Evolutionary conservation across 2,888 invertebrate genomes (phyloP), one percentile per base, ranked within the genome.

Genomic region (Eristalinus aeneus): DNA sequence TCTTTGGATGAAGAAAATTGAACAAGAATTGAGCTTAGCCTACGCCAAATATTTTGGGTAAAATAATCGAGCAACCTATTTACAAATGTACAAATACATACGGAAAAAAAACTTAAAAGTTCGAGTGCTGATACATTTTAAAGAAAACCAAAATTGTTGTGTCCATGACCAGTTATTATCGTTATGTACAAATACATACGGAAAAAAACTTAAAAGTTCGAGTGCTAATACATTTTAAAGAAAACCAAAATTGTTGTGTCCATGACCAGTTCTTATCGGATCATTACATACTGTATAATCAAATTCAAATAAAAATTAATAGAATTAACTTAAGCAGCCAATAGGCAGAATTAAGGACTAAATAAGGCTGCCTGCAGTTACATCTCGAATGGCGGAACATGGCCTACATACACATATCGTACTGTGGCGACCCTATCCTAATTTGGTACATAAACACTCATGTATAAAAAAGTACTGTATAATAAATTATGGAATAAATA

Each of bases 341-440:
- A 36, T 12, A 74, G 56, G 23, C 31, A 10, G 46, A 64, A 73
- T 73, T 64, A 73, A 10, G 64, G 61, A 68, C 54, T 63, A 68
- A 79, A 79, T 63, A 20, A 68, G 80, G 58, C 64, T 80, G 56
- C 68, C 74, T 64, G 27, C 63, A 64, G 46, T 58, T 80, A 56
- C 6, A 68, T 46, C 34, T 31, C 27, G 39, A 68, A 64, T 65
- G 5, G 27, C 5, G 27, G 2, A 3, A 74, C 46, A 65, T 20
- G 65, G 34, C n/a, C n/a, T 46, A 46, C 12, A 12, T 39, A 1
- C 6, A 8, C 8, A 12, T 56, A 56, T 56, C 23, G 23, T 5
- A 22, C 9, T n/a, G 1, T 22, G 0, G 20, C 54, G 11, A 11
- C 20, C 20, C 6, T 54, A 56, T 12, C 6, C 56, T 12, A 11